Percentiles rank a stretch among this genome's conserved stretches.
Evolutionary conservation across 1,140 invertebrate genomes (phyloP).

Genomic region (Matsumurasca onukii): DNA sequence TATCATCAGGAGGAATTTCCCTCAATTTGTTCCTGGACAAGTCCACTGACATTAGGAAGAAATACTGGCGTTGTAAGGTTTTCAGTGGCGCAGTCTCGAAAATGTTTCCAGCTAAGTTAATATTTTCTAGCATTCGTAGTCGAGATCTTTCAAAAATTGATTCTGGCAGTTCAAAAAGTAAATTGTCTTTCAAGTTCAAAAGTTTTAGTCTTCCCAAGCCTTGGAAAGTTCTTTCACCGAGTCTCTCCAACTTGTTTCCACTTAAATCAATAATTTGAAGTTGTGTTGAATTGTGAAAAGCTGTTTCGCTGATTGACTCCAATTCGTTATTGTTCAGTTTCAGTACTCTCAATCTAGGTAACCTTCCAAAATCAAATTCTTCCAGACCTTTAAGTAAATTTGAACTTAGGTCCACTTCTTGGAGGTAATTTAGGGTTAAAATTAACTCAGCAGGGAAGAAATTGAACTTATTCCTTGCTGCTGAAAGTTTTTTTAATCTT

Average conservation of each 20-base stretch:
- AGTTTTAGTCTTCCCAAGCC: slow-evolving; percentile 73
- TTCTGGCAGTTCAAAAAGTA: slow-evolving; percentile 71
- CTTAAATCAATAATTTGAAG: slow-evolving; percentile 78
- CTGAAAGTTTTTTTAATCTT: slow-evolving; percentile 63
- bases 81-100: slow-evolving; percentile 77
- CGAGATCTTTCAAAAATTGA: slow-evolving; percentile 79
- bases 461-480: slow-evolving; percentile 73
- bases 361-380: slow-evolving; percentile 79
- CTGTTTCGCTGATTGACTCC: slow-evolving; percentile 78
- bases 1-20: slow-evolving; percentile 78
- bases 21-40: slow-evolving; percentile 75
- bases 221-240: slow-evolving; percentile 80
- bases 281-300: slow-evolving; percentile 88
- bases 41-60: slow-evolving; percentile 75
- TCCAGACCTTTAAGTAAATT: slow-evolving; percentile 77
- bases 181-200: slow-evolving; percentile 74
- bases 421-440: slow-evolving; percentile 62
- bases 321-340: slow-evolving; percentile 72
- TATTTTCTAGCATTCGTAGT: slow-evolving; percentile 75
- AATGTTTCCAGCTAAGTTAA: slow-evolving; percentile 75
- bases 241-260: slow-evolving; percentile 68
- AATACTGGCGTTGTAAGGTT: slow-evolving; percentile 78
- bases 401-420: slow-evolving; percentile 69
- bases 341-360: slow-evolving; percentile 67
- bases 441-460: slow-evolving; percentile 82